phyloP scores from a whole-genome alignment of 2,888 invertebrate species.

The Thumatha senex region DNA sequence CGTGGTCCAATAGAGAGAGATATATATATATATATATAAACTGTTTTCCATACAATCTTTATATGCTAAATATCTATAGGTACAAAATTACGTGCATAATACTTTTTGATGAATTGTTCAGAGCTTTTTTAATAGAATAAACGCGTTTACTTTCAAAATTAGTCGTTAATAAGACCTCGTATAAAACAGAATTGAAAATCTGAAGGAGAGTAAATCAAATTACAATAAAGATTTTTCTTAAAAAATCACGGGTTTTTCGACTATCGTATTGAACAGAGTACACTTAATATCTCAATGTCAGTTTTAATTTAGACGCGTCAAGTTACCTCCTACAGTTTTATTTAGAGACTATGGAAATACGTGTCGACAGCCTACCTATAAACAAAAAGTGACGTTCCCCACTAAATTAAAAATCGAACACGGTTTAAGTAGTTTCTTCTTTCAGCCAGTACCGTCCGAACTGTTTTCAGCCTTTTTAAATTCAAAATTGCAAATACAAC shows the following conservation, averaged over 20 bases:
- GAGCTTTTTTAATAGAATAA: conserved; percentile 2
- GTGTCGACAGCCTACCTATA: conserved; percentile 64
- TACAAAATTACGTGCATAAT: no score
- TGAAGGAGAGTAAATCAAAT: conserved; percentile 48
- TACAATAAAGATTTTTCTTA: conserved; percentile 40
- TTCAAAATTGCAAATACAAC: conserved; percentile 8
- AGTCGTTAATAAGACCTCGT: background rate
- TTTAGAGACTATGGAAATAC: conserved; percentile 69
- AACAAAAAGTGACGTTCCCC: conserved; percentile 47
- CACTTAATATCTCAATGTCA: conserved; percentile 82
- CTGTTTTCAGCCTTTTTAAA: background rate
- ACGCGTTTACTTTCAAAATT: conserved; percentile 1
- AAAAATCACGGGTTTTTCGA: conserved; percentile 39
- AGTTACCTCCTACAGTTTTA: conserved; percentile 78
- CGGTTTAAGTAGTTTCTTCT: conserved; percentile 4
- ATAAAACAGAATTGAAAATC: conserved; percentile 29
- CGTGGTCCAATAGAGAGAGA: no score
- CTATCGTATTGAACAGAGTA: conserved; percentile 53
- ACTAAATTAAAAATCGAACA: conserved; percentile 42
- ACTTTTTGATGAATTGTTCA: conserved; percentile 8
- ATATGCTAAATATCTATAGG: no score
- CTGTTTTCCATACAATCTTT: no score
- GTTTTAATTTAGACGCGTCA: conserved; percentile 79
- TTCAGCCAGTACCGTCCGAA: no score
- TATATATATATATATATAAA: no score